Evolutionary conservation across 2,113 vertebrate species (phyloP).

Genomic region (Pangasianodon gigas): DNA sequence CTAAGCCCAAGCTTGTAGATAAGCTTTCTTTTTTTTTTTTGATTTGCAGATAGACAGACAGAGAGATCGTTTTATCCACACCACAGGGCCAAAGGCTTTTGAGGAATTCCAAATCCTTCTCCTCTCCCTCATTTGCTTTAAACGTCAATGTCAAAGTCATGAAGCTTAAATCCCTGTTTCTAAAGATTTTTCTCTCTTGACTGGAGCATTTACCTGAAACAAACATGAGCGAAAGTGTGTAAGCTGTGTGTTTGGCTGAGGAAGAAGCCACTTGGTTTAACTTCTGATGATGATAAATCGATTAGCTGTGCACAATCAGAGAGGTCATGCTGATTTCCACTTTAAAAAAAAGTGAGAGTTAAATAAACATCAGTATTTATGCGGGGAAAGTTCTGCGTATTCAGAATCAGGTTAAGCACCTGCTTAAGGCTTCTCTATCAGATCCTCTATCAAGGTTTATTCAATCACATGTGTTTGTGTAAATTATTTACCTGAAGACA

Average conservation of each 20-base stretch:
- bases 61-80: constrained; percentile 23
- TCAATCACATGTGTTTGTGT: background rate
- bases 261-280: background rate
- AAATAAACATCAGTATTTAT: background rate
- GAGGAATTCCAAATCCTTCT: constrained; percentile 36
- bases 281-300: background rate
- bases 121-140: constrained; percentile 21
- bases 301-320: background rate
- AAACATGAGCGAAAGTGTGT: background rate
- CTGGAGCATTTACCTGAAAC: background rate
- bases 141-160: constrained; percentile 27
- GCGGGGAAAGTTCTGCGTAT: background rate
- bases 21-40: constrained; percentile 19
- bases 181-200: background rate
- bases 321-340: background rate
- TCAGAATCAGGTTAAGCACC: background rate
- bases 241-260: background rate
- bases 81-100: constrained; percentile 30
- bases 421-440: background rate
- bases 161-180: constrained; percentile 13
- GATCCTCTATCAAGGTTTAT: background rate
- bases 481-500: background rate
- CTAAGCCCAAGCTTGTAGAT: constrained; percentile 50
- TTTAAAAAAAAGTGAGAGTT: background rate
- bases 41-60: constrained; percentile 31